Conservation (phyloP, 2,888 invertebrate genomes). For the Campopleginae sp. region DNA sequence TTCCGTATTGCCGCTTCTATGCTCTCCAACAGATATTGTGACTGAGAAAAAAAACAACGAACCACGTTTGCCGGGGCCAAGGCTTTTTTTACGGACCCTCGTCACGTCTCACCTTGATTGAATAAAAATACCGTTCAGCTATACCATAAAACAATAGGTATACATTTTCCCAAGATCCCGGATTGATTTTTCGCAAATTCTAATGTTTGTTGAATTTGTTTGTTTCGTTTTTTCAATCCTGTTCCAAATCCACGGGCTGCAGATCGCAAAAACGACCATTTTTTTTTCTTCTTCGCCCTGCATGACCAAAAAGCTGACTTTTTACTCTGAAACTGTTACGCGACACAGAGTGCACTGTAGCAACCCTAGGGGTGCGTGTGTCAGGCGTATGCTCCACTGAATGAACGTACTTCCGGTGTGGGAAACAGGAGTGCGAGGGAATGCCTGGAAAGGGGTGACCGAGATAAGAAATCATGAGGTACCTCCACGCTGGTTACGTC, state of each 20-base stretch:
- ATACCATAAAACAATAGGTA: neutral
- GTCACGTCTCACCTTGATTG: conserved; percentile 28
- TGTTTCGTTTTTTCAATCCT: neutral
- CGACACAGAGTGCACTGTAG: neutral
- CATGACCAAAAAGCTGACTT: neutral
- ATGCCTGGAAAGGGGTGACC: conserved; percentile 34
- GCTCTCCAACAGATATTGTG: conserved; percentile 9
- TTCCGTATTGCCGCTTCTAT: neutral
- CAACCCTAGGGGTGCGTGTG: neutral
- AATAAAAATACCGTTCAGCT: neutral
- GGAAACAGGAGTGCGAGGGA: neutral
- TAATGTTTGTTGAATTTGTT: neutral
- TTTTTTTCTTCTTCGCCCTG: neutral
- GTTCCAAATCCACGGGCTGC: neutral
- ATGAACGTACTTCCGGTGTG: conserved; percentile 45
- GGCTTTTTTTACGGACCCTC: conserved; percentile 26
- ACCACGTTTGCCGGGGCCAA: conserved; percentile 19
- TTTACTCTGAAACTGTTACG: neutral
- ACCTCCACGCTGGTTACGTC: conserved; percentile 58
- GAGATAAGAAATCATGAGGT: conserved; percentile 40
- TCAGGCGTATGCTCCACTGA: conserved; percentile 26
- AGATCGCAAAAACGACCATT: neutral
- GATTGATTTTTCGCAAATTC: neutral
- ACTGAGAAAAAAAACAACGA: neutral
- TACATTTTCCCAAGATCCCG: neutral